phyloP scores from a whole-genome alignment of 2,888 invertebrate genomes.

The Lasioglossum oenotherae region DNA sequence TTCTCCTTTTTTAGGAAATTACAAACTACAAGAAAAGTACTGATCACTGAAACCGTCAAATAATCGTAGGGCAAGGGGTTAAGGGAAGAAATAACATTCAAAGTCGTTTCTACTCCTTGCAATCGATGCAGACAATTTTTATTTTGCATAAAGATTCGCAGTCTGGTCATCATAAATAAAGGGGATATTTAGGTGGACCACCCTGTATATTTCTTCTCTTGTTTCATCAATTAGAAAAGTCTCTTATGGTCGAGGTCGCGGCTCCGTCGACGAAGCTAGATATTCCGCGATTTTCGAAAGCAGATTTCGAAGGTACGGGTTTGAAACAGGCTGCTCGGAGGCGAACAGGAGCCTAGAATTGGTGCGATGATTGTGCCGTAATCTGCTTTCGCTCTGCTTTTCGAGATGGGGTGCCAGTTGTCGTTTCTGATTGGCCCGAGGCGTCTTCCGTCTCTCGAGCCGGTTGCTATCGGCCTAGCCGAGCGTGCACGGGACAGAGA shows the following conservation, averaged over 20 bases:
- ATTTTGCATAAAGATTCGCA: too few species aligned
- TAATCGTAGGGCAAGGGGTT: too few species aligned
- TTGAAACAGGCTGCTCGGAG: neutral
- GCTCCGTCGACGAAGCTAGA: neutral
- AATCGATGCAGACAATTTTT: too few species aligned
- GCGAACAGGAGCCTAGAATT: slow-evolving; percentile 37
- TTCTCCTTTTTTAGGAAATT: too few species aligned
- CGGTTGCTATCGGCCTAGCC: slow-evolving; percentile 45
- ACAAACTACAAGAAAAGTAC: too few species aligned
- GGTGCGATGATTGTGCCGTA: slow-evolving; percentile 81
- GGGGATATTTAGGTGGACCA: too few species aligned
- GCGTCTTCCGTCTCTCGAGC: slow-evolving; percentile 64
- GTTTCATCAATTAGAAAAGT: neutral
- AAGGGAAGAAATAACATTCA: too few species aligned
- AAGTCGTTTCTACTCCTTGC: too few species aligned
- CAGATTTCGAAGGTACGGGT: neutral
- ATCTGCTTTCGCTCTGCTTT: slow-evolving; percentile 82
- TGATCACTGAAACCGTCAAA: too few species aligned
- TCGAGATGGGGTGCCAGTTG: slow-evolving; percentile 58
- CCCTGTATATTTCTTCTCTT: neutral
- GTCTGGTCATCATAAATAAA: too few species aligned
- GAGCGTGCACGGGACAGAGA: slow-evolving; percentile 22
- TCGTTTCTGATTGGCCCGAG: slow-evolving; percentile 67
- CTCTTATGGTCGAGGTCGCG: neutral
- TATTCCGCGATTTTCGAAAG: neutral